Conservation (phyloP, 2,797 vertebrate genomes). For the Myotis pilosus region DNA sequence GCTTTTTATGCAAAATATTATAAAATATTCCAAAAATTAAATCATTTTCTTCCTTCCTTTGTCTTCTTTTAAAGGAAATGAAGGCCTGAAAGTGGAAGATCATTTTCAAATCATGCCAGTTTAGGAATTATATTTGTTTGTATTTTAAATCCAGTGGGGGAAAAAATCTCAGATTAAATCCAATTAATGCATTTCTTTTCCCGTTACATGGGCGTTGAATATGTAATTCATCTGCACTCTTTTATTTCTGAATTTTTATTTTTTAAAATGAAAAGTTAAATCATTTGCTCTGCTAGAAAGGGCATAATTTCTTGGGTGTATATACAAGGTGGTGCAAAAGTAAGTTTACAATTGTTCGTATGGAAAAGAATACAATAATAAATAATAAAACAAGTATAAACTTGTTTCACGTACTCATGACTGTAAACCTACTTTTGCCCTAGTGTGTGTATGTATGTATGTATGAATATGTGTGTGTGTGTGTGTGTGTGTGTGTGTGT, state of each 20-base stretch:
- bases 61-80: background rate
- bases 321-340: background rate
- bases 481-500: too few species aligned
- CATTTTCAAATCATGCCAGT: background rate
- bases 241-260: slow-evolving; percentile 38
- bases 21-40: background rate
- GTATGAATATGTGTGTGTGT: too few species aligned
- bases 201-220: background rate
- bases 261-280: slow-evolving; percentile 23
- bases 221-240: background rate
- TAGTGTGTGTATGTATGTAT: too few species aligned
- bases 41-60: background rate
- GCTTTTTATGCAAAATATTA: slow-evolving; percentile 6
- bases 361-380: background rate
- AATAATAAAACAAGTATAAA: background rate
- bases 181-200: background rate
- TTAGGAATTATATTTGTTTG: slow-evolving; percentile 17
- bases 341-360: background rate
- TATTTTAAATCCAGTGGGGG: background rate
- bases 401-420: background rate
- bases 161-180: slow-evolving; percentile 8
- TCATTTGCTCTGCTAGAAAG: background rate
- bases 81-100: background rate
- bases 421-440: background rate
- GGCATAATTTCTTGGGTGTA: background rate